Percentiles rank a stretch among this genome's conserved stretches.
Evolutionary conservation across 2,113 vertebrate genomes (phyloP).

Genomic region (Recurvirostra avosetta): DNA sequence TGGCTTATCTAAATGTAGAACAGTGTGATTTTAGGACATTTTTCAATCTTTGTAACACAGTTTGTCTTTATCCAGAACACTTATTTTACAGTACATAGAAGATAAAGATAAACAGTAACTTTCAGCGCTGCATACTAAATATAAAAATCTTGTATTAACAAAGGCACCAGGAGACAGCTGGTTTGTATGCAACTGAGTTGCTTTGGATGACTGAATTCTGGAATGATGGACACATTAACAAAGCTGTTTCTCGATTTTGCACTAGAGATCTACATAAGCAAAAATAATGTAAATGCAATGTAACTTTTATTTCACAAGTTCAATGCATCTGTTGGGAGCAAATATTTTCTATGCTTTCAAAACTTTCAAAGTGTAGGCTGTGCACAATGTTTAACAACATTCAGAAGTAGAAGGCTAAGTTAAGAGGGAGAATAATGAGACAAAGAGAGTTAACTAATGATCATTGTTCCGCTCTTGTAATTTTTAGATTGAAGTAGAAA

Average conservation of each 20-base stretch:
- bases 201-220: background rate
- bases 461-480: background rate
- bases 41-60: background rate
- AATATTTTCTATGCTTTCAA: background rate
- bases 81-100: background rate
- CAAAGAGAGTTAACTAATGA: background rate
- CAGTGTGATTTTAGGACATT: background rate
- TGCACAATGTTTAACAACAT: background rate
- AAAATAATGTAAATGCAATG: background rate
- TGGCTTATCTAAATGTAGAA: background rate
- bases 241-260: background rate
- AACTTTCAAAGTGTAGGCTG: background rate
- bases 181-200: background rate
- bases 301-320: background rate
- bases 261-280: background rate
- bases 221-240: background rate
- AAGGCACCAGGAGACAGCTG: background rate
- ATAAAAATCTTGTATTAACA: background rate
- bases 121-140: background rate
- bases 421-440: background rate
- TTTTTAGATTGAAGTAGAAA: background rate
- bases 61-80: background rate
- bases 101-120: background rate
- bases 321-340: background rate
- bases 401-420: background rate